These are phyloP conservation scores for Peromyscus polionotus DNA, from an alignment of 2,113 vertebrate species.

Conservation along the genomic window DNA sequence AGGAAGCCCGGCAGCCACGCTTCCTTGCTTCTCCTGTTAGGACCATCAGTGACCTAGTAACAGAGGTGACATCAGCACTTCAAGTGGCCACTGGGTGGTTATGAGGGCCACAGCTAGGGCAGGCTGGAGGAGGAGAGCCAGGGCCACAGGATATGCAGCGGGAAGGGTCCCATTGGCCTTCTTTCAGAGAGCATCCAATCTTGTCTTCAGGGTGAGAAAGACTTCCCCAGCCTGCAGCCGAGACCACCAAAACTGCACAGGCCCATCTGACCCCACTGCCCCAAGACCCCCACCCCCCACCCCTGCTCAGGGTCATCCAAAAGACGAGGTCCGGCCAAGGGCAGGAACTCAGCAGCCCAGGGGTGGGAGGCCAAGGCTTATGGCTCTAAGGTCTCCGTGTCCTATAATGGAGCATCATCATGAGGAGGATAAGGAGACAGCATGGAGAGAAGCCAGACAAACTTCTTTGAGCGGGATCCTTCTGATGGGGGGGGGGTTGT, in stretches of 20 bases:
- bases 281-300: not conserved
- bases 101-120: rapidly evolving
- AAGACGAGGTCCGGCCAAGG: not conserved
- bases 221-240: no score
- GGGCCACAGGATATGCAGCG: not conserved
- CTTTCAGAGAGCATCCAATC: not conserved
- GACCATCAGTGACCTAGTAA: not conserved
- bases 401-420: not conserved
- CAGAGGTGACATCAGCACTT: not conserved
- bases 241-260: not conserved
- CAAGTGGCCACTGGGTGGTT: not conserved
- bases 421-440: not conserved
- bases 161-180: not conserved
- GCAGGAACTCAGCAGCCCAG: not conserved
- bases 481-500: not conserved
- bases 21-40: not conserved
- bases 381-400: not conserved
- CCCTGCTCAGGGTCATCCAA: not conserved
- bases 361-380: not conserved
- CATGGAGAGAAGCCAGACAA: not conserved
- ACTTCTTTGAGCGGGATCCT: not conserved
- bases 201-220: not conserved
- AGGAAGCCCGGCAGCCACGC: not conserved
- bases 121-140: not conserved
- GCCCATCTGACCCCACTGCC: not conserved